Conservation (phyloP, 2,888 invertebrate species). For the Flexamia atlantica region DNA sequence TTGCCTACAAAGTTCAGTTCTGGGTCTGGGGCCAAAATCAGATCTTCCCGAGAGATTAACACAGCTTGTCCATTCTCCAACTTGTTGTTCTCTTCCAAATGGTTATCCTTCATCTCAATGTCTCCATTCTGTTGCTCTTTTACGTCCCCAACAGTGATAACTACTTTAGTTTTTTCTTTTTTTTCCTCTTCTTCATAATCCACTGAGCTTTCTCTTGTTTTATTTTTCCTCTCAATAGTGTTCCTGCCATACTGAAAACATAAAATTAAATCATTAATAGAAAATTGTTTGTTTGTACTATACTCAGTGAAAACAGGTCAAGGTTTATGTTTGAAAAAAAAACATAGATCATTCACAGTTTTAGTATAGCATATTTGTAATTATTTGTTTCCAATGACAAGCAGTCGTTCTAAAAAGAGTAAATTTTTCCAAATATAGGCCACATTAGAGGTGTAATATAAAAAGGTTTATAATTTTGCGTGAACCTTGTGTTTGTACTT, state of each 20-base stretch:
- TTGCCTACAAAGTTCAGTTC: constrained; percentile 79
- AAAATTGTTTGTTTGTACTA: too few relatives aligned
- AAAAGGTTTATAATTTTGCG: too few relatives aligned
- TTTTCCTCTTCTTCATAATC: constrained; percentile 14
- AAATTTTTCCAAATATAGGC: too few relatives aligned
- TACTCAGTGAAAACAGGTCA: too few relatives aligned
- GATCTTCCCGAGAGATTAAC: constrained; percentile 83
- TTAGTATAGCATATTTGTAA: too few relatives aligned
- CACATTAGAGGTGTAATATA: too few relatives aligned
- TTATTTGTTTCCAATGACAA: too few relatives aligned
- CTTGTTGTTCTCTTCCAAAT: constrained; percentile 76
- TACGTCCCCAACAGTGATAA: constrained; percentile 32
- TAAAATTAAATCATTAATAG: constrained; percentile 40
- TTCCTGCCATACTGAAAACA: constrained; percentile 86
- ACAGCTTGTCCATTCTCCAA: constrained; percentile 70
- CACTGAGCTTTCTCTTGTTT: constrained; percentile 65
- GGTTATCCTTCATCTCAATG: constrained; percentile 76
- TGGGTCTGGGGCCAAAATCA: constrained; percentile 86
- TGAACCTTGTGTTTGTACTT: too few relatives aligned
- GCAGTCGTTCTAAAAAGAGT: too few relatives aligned
- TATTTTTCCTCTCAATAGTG: constrained; percentile 80
- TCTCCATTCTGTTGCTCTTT: constrained; percentile 21
- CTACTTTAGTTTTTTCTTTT: constrained; percentile 42
- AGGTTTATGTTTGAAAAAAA: too few relatives aligned
- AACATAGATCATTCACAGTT: too few relatives aligned